Evolutionary conservation across 1,140 invertebrate genomes (phyloP).

Genomic region (Conopomorpha cramerella): DNA sequence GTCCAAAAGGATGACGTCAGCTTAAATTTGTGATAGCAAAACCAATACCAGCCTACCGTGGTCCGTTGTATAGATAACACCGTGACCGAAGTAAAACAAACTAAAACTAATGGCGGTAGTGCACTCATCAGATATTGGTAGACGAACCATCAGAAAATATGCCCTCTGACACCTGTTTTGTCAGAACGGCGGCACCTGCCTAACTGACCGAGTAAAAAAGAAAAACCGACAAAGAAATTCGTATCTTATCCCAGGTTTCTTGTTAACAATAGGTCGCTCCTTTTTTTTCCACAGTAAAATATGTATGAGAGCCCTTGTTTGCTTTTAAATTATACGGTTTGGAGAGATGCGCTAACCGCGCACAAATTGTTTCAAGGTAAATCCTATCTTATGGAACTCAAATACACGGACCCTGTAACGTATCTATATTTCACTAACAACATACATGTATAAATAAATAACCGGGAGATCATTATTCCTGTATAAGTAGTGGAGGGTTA

Average conservation of each 20-base stretch:
- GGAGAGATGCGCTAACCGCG: no score
- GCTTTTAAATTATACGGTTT: conserved; percentile 2
- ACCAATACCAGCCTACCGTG: conserved; percentile 6
- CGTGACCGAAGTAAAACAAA: conserved; percentile 51
- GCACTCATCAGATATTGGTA: no score
- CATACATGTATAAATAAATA: conserved; percentile 11
- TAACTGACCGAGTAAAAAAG: conserved; percentile 17
- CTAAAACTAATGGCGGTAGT: conserved; percentile 18
- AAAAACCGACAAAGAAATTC: conserved; percentile 15
- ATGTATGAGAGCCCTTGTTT: conserved; percentile 9
- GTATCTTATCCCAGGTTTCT: conserved; percentile 8
- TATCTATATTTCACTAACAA: conserved; percentile 7
- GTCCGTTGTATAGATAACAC: conserved; percentile 19
- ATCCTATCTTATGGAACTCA: no score
- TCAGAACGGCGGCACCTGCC: conserved; percentile 38
- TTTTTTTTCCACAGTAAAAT: conserved; percentile 9
- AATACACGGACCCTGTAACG: no score
- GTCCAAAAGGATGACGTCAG: conserved; percentile 56
- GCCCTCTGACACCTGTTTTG: conserved; percentile 25
- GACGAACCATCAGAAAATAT: conserved; percentile 13
- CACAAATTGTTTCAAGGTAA: no score
- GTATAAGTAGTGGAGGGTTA: conserved; percentile 31
- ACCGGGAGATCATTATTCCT: conserved; percentile 13
- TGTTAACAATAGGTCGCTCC: conserved; percentile 16
- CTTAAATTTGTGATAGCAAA: conserved; percentile 16